Conservation (phyloP, 2,888 invertebrate genomes). For the Agrotis ipsilon region DNA sequence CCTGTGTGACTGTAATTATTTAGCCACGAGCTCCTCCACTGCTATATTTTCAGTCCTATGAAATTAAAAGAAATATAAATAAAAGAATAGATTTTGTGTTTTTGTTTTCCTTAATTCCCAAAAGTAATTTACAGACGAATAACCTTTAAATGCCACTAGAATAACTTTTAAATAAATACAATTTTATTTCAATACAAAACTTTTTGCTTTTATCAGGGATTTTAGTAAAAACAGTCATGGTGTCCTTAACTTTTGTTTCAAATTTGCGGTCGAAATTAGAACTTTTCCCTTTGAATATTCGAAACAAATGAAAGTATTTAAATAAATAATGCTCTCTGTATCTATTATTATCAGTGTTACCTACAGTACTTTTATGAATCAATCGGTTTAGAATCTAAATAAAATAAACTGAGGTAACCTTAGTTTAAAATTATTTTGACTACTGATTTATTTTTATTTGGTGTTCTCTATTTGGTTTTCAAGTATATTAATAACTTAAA, state of each 20-base stretch:
- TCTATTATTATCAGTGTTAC: slow-evolving; percentile 13
- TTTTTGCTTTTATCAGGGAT: slow-evolving; percentile 43
- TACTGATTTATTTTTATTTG: neutral
- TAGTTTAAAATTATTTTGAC: slow-evolving; percentile 5
- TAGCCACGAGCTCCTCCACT: no score
- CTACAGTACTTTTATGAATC: neutral
- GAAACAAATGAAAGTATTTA: slow-evolving; percentile 45
- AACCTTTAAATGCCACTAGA: neutral
- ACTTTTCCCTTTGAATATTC: slow-evolving; percentile 64
- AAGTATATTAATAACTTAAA: no score
- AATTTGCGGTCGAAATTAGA: slow-evolving; percentile 58
- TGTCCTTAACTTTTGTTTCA: slow-evolving; percentile 38
- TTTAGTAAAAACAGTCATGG: slow-evolving; percentile 30
- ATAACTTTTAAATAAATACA: neutral
- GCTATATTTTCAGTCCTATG: no score
- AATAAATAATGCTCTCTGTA: slow-evolving; percentile 43
- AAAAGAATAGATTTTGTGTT: neutral
- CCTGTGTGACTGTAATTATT: no score
- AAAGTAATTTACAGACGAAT: neutral
- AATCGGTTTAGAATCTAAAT: neutral
- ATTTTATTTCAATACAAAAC: slow-evolving; percentile 38
- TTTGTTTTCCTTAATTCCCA: neutral
- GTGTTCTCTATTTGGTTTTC: neutral
- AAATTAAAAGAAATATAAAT: neutral
- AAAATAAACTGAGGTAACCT: neutral